phyloP scores from a whole-genome alignment of 1,140 invertebrate species.

The Drusus annulatus region DNA sequence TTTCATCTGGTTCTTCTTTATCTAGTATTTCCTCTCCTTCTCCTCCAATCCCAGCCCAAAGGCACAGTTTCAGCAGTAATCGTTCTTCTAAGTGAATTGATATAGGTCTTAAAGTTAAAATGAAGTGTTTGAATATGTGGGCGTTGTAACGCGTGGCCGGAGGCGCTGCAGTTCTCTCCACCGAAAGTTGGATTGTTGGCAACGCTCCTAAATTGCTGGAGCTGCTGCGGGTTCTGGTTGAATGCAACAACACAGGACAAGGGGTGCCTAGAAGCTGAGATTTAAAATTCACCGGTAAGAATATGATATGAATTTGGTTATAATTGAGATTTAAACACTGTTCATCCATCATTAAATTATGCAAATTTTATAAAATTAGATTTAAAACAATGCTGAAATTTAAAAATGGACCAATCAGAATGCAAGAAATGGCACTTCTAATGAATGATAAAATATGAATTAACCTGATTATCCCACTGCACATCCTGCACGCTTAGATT shows the following conservation, averaged over 20 bases:
- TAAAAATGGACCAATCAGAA: too few relatives aligned
- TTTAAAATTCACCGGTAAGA: not conserved
- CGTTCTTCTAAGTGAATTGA: slow-evolving; percentile 90
- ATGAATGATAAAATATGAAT: too few relatives aligned
- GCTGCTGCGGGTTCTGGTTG: slow-evolving; percentile 60
- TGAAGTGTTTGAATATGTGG: slow-evolving; percentile 80
- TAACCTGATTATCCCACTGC: slow-evolving; percentile 91
- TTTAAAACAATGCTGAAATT: too few relatives aligned
- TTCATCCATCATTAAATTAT: too few relatives aligned
- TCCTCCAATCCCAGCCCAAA: slow-evolving; percentile 78
- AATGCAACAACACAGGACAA: slow-evolving; percentile 82
- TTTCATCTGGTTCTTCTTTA: slow-evolving; percentile 77
- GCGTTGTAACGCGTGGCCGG: slow-evolving; percentile 63
- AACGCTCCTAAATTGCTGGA: slow-evolving; percentile 62
- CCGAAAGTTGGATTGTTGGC: slow-evolving; percentile 77
- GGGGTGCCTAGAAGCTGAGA: slow-evolving; percentile 85
- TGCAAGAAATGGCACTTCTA: too few relatives aligned
- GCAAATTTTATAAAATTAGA: too few relatives aligned
- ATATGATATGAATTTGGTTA: too few relatives aligned
- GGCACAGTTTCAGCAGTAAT: slow-evolving; percentile 86
- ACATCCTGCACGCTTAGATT: slow-evolving; percentile 85
- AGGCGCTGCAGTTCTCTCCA: slow-evolving; percentile 78
- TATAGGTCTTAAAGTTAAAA: slow-evolving; percentile 86
- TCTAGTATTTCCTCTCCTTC: slow-evolving; percentile 67
- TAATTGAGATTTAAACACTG: too few relatives aligned